Evolutionary conservation across 2,797 vertebrate species (phyloP).

Genomic region (Pseudocheirus occidentalis): DNA sequence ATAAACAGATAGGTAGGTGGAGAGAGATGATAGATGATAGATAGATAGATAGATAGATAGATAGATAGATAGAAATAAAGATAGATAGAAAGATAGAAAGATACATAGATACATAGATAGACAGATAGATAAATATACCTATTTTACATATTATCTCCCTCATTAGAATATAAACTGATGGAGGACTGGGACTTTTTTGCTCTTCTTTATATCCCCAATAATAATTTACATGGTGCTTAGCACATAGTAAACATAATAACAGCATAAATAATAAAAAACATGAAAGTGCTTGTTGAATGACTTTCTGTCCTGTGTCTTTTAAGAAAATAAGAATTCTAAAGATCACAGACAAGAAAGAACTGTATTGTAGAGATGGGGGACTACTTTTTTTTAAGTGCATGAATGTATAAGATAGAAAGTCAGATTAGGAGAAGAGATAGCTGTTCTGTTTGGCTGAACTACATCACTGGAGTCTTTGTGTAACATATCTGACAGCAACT

Average conservation of each 20-base stretch:
- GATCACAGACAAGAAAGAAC: background rate
- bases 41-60: too few relatives aligned
- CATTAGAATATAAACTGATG: background rate
- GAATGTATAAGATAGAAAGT: background rate
- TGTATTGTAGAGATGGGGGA: background rate
- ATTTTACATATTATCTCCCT: background rate
- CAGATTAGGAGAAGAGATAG: background rate
- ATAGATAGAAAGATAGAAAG: too few relatives aligned
- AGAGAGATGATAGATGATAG: too few relatives aligned
- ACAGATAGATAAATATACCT: background rate
- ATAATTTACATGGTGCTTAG: background rate
- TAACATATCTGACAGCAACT: constrained; percentile 7
- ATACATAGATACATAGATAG: too few relatives aligned
- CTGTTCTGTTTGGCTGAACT: constrained; percentile 24
- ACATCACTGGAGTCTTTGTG: background rate
- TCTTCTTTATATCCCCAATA: background rate
- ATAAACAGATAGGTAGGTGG: background rate
- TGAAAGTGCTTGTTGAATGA: background rate
- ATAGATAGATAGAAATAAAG: too few relatives aligned
- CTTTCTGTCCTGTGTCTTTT: background rate
- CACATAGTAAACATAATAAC: background rate
- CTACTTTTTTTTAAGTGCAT: background rate
- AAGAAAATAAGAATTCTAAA: background rate
- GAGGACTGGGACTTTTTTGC: background rate
- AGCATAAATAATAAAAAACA: too few relatives aligned